Base-by-base conservation (phyloP, 2,113 vertebrate species). In the Gopherus flavomarginatus region DNA sequence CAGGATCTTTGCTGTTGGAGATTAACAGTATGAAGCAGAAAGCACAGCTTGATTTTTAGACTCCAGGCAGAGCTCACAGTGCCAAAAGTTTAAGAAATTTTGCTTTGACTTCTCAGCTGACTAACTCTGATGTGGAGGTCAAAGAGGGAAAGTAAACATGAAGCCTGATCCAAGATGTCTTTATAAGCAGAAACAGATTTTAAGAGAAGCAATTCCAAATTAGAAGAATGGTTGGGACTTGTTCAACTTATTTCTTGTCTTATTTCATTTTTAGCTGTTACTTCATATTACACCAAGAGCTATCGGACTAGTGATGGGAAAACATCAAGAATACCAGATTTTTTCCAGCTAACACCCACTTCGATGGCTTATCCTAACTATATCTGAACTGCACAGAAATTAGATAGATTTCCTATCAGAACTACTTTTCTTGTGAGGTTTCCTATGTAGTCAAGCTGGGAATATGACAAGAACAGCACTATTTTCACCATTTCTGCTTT, bases 141-240 rank as follows among this genome's bases (percentile, higher is more conserved):
- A 10, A 42, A 35, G 77, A 35, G 59, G 80, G 29, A 72, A 81
- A 79, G 79, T n/a, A 29, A 38, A 89, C 57, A 31, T 27, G 47
- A 17, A 72, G 54, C 16, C n/a, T 31, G 59, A 44, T 54, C 42
- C 75, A 86, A 69, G 24, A 27, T 14, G 5, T 49, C 53, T 50
- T 54, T 88, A 83, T 82, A 14, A 87, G 35, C 17, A 62, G 59
- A 80, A 72, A 6, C 3, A 86, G 42, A 5, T 54, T 90, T 92
- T 87, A 86, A 50, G 22, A 22, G 72, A 91, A 85, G 56, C 27
- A 38, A 7, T 88, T 86, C 78, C 38, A 85, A 88, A 92, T 92
- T n/a, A 49, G 53, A 87, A 62, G 17, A 8, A 5, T 83, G n/a
- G 22, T 50, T 35, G 11, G 72, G 49, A 83, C 42, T 56, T 72